phyloP scores from a whole-genome alignment of 2,888 invertebrate genomes.

The Polia nebulosa region DNA sequence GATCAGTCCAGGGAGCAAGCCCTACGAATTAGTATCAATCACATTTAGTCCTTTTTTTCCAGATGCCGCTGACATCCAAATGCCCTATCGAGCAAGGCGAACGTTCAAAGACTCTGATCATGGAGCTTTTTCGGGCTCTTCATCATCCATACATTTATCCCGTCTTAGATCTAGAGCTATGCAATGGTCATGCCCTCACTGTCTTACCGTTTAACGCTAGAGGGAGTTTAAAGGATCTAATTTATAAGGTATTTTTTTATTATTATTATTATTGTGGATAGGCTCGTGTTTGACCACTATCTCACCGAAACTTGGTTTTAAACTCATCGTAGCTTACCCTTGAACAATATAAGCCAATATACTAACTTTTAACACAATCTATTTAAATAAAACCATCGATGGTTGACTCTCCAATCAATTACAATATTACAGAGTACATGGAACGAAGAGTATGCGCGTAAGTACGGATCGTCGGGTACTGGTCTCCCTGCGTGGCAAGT shows the following conservation, averaged over 20 bases:
- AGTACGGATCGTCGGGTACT: constrained; percentile 93
- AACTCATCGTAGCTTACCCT: no score
- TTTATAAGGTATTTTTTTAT: constrained; percentile 97
- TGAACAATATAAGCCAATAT: background rate
- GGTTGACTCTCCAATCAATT: no score
- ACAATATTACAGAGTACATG: constrained; percentile 92
- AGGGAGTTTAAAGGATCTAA: constrained; percentile 97
- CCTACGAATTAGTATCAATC: no score
- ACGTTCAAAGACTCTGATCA: constrained; percentile 92
- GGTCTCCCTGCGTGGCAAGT: constrained; percentile 95
- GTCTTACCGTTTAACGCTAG: constrained; percentile 96
- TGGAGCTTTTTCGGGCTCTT: constrained; percentile 95
- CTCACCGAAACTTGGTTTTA: no score
- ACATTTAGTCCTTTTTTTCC: constrained; percentile 55
- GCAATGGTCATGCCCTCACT: constrained; percentile 93
- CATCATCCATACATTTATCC: constrained; percentile 98
- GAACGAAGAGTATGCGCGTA: constrained; percentile 95
- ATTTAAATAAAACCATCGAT: background rate
- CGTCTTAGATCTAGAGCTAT: constrained; percentile 96
- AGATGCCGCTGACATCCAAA: constrained; percentile 91
- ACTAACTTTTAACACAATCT: background rate
- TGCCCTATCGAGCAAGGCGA: constrained; percentile 93
- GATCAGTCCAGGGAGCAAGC: no score
- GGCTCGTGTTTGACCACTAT: no score
- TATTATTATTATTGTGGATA: no score